Base-by-base conservation (phyloP, 2,113 vertebrate genomes). In the Orthochromis indermauri region DNA sequence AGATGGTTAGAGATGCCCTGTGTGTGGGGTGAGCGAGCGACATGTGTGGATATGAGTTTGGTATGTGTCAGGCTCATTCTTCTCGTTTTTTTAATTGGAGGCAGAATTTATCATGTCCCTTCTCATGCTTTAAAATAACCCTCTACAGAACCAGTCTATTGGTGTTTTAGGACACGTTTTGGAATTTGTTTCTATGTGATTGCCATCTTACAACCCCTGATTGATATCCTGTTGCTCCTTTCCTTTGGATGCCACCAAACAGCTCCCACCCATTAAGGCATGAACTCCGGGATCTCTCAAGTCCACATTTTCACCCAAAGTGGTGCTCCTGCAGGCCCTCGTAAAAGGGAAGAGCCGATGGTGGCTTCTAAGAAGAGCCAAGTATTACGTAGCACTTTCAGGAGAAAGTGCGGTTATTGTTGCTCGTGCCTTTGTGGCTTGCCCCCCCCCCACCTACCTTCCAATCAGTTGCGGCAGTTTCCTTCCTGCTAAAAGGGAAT, bases 1-100 rank as follows among this genome's bases (percentile, higher is more conserved):
- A 87, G 89, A 90, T 88, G 89, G 68, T 66, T 42, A 2, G 73
- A 79, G 84, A 91, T 85, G 66, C 37, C 55, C 68, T 68, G 68
- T 63, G 88, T 82, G 57, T 88, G 53, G 63, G 73, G 73, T 33
- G 42, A 78, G 45, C 26, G 4, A 51, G 26, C 26, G 17, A 33
- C 26, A n/a, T 24, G 28, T 55, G 31, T 42, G 82, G 71, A 14
- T 45, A 11, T 7, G 66, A 80, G 80, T 63, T 21, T 10, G 59
- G 33, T 40, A 33, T 4, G 10, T 4, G 35, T 79, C 21, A 3
- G 26, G 19, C 5, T 42, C 57, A 80, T 88, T 76, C 21, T 57
- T 87, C 66, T 5, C 3, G 1, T 2, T 80, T 37, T 78, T 66
- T 63, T 78, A 88, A 90, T 51, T 78, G 73, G 42, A 61, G 40